phyloP scores from a whole-genome alignment of 2,113 vertebrate species.

The Hystrix brachyura region DNA sequence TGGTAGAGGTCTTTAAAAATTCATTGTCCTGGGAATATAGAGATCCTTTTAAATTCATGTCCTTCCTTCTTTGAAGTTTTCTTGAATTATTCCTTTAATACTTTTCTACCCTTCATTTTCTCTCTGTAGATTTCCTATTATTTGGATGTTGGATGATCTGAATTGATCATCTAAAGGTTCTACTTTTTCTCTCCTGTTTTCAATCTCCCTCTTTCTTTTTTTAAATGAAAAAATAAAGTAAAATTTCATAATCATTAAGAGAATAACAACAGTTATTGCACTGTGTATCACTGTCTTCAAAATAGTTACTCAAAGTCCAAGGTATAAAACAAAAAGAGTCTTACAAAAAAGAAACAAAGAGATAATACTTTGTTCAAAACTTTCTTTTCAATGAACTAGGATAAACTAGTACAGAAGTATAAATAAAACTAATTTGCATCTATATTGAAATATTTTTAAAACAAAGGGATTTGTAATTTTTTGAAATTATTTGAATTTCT shows the following conservation, averaged over 20 bases:
- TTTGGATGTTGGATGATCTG: background rate
- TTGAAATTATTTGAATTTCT: background rate
- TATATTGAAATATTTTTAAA: background rate
- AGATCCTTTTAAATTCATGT: background rate
- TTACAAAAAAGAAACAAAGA: background rate
- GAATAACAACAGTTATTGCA: background rate
- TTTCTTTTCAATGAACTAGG: background rate
- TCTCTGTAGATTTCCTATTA: background rate
- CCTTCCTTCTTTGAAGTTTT: background rate
- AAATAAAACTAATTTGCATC: background rate
- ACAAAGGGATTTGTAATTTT: background rate
- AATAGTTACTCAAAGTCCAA: background rate
- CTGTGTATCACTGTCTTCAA: background rate
- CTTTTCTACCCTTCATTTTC: background rate
- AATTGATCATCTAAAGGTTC: background rate
- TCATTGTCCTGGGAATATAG: background rate
- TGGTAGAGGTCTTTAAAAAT: background rate
- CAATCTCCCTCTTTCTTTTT: background rate
- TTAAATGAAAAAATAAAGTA: background rate
- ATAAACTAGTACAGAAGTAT: background rate
- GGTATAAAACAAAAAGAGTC: background rate
- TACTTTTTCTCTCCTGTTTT: constrained; percentile 7
- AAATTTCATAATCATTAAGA: background rate
- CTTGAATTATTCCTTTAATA: background rate
- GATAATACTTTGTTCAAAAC: background rate